phyloP scores from a whole-genome alignment of 2,797 vertebrate species.

The Hirundo rustica region DNA sequence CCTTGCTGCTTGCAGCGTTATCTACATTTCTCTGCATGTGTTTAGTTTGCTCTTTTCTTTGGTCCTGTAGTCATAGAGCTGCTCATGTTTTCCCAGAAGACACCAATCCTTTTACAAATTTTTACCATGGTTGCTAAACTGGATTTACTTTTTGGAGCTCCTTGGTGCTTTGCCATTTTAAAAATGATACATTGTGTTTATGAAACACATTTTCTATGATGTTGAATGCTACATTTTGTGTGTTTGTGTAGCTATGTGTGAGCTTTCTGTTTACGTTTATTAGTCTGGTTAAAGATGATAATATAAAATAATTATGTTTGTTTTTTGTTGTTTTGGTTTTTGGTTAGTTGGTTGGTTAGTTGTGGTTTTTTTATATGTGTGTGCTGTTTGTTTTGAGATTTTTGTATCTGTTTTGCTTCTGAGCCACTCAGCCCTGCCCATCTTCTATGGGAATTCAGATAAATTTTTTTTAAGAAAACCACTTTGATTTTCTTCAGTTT shows the following conservation, averaged over 20 bases:
- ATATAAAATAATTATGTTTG: not conserved
- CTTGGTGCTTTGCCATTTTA: not conserved
- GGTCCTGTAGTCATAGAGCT: not conserved
- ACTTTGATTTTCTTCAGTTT: not conserved
- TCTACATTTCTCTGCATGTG: not conserved
- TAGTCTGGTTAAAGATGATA: not conserved
- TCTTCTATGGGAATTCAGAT: not conserved
- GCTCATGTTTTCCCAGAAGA: not conserved
- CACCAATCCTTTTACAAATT: not conserved
- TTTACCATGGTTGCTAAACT: not conserved
- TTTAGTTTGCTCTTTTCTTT: not conserved
- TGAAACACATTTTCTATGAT: not conserved
- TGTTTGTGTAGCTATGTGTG: not conserved
- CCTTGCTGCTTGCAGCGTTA: not conserved
- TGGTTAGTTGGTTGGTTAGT: not conserved
- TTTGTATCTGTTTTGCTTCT: not conserved
- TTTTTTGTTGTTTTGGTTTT: not conserved
- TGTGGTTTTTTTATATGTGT: not conserved
- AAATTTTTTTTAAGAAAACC: not conserved
- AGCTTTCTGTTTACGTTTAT: not conserved
- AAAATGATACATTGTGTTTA: not conserved
- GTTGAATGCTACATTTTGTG: not conserved
- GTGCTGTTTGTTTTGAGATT: not conserved
- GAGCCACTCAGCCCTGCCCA: not conserved
- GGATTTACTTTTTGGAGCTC: not conserved